Evolutionary conservation across 37 sponge, comb jelly and placozoan species (phyloP).

Genomic region (Agelas oroides): DNA sequence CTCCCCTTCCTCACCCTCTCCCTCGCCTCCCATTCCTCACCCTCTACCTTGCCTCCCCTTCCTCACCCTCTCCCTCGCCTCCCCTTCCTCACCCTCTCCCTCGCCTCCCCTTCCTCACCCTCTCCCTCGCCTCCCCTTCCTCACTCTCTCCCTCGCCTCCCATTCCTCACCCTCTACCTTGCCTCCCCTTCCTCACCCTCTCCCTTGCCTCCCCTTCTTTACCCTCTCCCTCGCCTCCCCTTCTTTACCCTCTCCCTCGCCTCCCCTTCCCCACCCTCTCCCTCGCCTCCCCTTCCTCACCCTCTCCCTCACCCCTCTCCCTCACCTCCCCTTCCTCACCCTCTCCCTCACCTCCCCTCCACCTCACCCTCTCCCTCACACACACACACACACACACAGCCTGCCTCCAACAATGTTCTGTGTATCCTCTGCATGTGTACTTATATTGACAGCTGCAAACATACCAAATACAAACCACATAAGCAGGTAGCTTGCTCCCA

Average conservation of each 20-base stretch:
- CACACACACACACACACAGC: constrained; percentile 19
- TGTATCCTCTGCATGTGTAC: too few species aligned
- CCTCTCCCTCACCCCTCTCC: neutral
- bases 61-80: neutral
- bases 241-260: neutral
- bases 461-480: too few species aligned
- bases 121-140: neutral
- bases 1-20: too few species aligned
- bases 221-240: too few species aligned
- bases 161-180: neutral
- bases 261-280: neutral
- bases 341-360: constrained; percentile 10
- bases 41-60: too few species aligned
- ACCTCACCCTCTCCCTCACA: constrained; percentile 2
- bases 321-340: neutral
- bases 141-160: neutral
- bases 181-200: neutral
- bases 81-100: neutral
- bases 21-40: constrained; percentile 1
- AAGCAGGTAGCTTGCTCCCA: too few species aligned
- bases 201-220: too few species aligned
- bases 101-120: too few species aligned
- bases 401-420: neutral
- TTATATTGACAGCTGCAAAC: too few species aligned
- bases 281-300: too few species aligned